These are phyloP conservation scores for Eurytoma adleriae DNA, from an alignment of 2,888 invertebrate species.

Conservation along the genomic window DNA sequence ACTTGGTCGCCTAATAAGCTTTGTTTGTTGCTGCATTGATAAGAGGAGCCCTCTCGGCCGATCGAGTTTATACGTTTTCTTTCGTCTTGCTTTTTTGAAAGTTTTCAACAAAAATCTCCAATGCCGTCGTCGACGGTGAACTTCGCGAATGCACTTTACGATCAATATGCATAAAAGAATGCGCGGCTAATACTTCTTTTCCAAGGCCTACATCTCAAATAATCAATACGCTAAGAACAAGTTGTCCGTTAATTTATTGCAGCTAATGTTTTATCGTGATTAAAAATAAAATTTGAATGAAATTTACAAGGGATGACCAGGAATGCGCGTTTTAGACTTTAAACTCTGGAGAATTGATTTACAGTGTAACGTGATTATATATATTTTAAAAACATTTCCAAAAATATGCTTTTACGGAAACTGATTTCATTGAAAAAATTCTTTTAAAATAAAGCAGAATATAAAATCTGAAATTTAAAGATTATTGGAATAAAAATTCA, in stretches of 20 bases:
- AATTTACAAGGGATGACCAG: background rate
- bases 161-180: conserved; percentile 30
- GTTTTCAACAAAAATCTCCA: background rate
- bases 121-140: background rate
- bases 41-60: no score
- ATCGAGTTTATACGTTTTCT: background rate
- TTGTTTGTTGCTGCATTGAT: no score
- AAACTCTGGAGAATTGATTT: background rate
- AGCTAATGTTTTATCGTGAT: background rate
- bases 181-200: conserved; percentile 2
- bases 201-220: conserved; percentile 14
- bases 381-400: no score
- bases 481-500: no score
- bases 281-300: background rate
- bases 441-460: no score
- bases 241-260: background rate
- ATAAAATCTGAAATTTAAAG: no score
- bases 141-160: conserved; percentile 31
- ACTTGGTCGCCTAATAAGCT: no score
- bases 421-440: no score
- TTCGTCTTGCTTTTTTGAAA: background rate
- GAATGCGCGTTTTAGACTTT: background rate
- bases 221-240: conserved; percentile 30
- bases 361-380: background rate
- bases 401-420: no score